A percentile compares a stretch with the other conserved stretches of the same genome.
phyloP scores from a whole-genome alignment of 1,140 invertebrate species.

The Solen grandis region DNA sequence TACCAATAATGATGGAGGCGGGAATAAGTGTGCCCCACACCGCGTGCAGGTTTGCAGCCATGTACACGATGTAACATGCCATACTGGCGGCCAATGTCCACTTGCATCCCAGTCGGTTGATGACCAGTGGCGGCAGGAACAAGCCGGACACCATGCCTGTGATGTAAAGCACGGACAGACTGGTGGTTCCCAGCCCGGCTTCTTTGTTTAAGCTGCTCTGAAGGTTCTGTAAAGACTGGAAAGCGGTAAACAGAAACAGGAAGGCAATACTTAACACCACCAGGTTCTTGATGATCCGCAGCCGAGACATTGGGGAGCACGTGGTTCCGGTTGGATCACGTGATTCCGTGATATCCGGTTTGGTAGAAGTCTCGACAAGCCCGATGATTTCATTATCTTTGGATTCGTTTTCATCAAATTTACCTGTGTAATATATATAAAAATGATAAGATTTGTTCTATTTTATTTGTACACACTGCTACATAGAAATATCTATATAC shows the following conservation, averaged over 20 bases:
- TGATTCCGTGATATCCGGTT: too few species aligned
- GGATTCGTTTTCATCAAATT: neutral
- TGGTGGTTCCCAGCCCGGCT: conserved; percentile 68
- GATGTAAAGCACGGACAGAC: conserved; percentile 91
- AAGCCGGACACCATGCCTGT: conserved; percentile 94
- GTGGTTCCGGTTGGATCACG: neutral
- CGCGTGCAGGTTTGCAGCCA: conserved; percentile 92
- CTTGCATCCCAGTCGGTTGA: conserved; percentile 91
- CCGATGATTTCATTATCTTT: too few species aligned
- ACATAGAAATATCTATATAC: too few species aligned
- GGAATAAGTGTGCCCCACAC: conserved; percentile 91
- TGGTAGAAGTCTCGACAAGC: too few species aligned
- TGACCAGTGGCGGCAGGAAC: conserved; percentile 89
- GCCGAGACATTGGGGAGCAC: conserved; percentile 48
- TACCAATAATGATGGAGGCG: conserved; percentile 86
- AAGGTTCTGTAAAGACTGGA: conserved; percentile 73
- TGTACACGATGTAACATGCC: conserved; percentile 95
- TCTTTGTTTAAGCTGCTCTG: conserved; percentile 76
- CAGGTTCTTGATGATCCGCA: conserved; percentile 72
- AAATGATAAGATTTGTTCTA: too few species aligned
- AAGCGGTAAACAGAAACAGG: conserved; percentile 76
- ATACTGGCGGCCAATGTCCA: conserved; percentile 96
- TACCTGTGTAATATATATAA: too few species aligned
- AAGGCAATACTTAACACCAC: conserved; percentile 71
- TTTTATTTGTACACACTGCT: too few species aligned